Conservation (phyloP, 2,888 invertebrate species). For the Leptinotarsa juncta region DNA sequence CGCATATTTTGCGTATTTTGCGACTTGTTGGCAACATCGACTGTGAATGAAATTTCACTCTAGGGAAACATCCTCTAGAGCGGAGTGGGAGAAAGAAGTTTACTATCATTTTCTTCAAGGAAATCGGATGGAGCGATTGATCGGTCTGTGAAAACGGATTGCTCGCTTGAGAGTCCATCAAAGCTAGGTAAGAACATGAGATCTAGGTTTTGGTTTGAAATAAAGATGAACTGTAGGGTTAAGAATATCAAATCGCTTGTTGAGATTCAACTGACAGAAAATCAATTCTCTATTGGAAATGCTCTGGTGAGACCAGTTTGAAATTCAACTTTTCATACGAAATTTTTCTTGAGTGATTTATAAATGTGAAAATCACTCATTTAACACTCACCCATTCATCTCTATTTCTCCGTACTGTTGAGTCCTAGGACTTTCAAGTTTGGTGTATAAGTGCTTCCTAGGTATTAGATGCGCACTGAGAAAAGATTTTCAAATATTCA, state of each 20-base stretch:
- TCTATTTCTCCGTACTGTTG: too few species aligned
- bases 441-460: too few species aligned
- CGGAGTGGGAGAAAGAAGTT: not conserved
- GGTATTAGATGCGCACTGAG: too few species aligned
- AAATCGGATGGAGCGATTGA: not conserved
- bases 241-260: not conserved
- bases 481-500: too few species aligned
- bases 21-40: too few species aligned
- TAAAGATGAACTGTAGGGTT: not conserved
- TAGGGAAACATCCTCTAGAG: slow-evolving; percentile 1
- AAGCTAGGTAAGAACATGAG: not conserved
- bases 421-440: too few species aligned
- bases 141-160: not conserved
- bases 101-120: not conserved
- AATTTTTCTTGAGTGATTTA: too few species aligned
- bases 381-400: too few species aligned
- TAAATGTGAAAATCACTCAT: too few species aligned
- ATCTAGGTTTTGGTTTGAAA: not conserved
- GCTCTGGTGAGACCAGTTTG: too few species aligned
- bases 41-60: not conserved
- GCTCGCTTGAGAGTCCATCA: not conserved
- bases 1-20: too few species aligned
- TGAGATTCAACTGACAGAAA: not conserved
- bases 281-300: not conserved
- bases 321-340: too few species aligned